A percentile compares a stretch with the other conserved stretches of the same genome.
These are phyloP conservation scores for Sebastes iracundus DNA, from an alignment of 2,797 vertebrate genomes.

Conservation along the genomic window DNA sequence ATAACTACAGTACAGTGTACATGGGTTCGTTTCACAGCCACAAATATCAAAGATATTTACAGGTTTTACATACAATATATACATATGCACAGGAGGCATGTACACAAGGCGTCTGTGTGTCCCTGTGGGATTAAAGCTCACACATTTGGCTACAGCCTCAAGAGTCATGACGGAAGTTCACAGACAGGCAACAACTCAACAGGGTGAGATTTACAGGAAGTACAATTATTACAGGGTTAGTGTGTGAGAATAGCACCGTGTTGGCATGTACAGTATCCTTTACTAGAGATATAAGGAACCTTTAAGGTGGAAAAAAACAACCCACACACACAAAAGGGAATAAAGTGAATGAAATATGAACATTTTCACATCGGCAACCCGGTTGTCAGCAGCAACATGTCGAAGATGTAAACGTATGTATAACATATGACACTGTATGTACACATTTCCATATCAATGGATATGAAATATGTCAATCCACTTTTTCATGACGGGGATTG, in stretches of 20 bases:
- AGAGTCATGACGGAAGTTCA: constrained; percentile 28
- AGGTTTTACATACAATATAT: constrained; percentile 75
- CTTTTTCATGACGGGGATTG: constrained; percentile 19
- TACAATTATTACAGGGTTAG: constrained; percentile 35
- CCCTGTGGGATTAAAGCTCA: constrained; percentile 57
- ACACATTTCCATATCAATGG: constrained; percentile 65
- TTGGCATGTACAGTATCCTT: constrained; percentile 25
- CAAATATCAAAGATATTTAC: constrained; percentile 77
- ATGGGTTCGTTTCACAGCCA: constrained; percentile 53
- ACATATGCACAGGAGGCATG: constrained; percentile 74
- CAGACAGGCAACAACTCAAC: constrained; percentile 27
- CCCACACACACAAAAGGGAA: background rate
- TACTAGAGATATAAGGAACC: background rate
- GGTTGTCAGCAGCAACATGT: constrained; percentile 52
- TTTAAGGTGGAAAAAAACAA: background rate
- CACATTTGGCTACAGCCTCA: constrained; percentile 67
- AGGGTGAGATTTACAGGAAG: constrained; percentile 54
- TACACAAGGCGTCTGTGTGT: constrained; percentile 62
- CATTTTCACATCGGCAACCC: constrained; percentile 52
- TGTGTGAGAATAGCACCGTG: constrained; percentile 9
- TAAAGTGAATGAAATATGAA: constrained; percentile 20
- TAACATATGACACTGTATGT: constrained; percentile 73
- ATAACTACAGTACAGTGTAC: constrained; percentile 73
- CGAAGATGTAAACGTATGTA: constrained; percentile 69
- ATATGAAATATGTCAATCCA: constrained; percentile 67